A percentile compares a stretch with the other conserved stretches of the same genome.
Conservation (phyloP, 2,888 invertebrate species). For the Drosophila meridiana region DNA sequence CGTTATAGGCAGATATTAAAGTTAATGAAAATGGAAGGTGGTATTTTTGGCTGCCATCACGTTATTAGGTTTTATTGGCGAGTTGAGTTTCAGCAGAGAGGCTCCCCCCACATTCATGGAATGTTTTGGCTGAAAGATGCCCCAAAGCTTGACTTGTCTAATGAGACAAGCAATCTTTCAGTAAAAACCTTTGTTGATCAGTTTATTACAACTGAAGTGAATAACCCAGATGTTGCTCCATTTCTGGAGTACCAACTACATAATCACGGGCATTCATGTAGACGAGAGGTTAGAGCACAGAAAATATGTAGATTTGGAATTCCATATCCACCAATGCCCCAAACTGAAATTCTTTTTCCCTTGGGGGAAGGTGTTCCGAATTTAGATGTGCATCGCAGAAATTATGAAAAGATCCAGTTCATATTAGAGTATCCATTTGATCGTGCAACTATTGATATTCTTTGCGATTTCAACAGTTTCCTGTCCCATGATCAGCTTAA, state of each 20-base stretch:
- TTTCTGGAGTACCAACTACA: background rate
- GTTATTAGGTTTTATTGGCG: too few species aligned
- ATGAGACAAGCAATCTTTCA: background rate
- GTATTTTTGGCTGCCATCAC: too few species aligned
- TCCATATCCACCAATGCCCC: background rate
- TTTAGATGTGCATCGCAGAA: background rate
- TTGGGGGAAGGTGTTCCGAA: background rate
- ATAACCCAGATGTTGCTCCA: background rate
- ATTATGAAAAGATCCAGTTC: background rate
- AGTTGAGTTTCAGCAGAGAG: too few species aligned
- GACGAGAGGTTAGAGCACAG: background rate
- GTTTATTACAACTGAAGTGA: background rate
- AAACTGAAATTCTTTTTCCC: background rate
- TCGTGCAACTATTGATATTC: background rate
- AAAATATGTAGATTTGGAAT: background rate
- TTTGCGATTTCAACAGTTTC: too few species aligned
- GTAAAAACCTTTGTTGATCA: background rate
- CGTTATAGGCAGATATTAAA: too few species aligned
- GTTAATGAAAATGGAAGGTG: too few species aligned
- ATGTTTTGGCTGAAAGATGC: slow-evolving; percentile 1
- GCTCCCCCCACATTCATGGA: background rate
- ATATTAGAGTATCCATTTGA: background rate
- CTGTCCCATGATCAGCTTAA: too few species aligned
- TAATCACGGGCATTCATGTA: background rate
- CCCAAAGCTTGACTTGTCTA: background rate